Evolutionary conservation across 2,113 vertebrate genomes (phyloP), one percentile per base, ranked within the genome.

Genomic region (Leucopsar rothschildi): DNA sequence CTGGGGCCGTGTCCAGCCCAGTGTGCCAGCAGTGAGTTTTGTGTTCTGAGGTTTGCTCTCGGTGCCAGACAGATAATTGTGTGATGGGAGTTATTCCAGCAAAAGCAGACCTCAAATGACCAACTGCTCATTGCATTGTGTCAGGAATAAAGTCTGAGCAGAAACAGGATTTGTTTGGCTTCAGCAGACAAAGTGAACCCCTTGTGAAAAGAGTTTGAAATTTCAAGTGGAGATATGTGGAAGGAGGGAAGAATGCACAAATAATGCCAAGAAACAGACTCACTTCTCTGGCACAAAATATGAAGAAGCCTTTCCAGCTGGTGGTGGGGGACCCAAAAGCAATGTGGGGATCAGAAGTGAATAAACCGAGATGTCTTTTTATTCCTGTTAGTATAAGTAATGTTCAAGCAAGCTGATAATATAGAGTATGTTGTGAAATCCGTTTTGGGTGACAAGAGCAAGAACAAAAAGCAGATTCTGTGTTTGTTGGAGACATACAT

Each of bases 391-490:
- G 60, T 11, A 2, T 35, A 59, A 44, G 24, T 61, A 56, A 72
- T 89, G 96, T 96, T 73, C 88, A 90, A 93, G 83, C 45, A n/a
- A 55, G 16, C 24, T 39, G 35, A 31, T 55, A 79, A 63, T 39
- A n/a, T 2, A 25, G 7, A 11, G 82, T 77, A 69, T 71, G 91
- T 91, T 96, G 44, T 79, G 68, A 95, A 95, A 85, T 42, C 68
- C 40, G 81, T 89, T 80, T 66, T 71, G 91, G 87, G 84, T 95
- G 97, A 95, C 93, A 89, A 86, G 89, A 95, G 85, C 55, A 82
- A 93, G 96, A 96, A 96, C 95, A 95, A 94, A 97, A 97, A 96
- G 85, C 96, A 90, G 97, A 90, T 90, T 78, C 49, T 44, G n/a
- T 52, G 64, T 93, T 80, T 96, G 90, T 79, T 60, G 79, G 81